These are phyloP conservation scores for Pseudomyrmex cubaensis DNA, from an alignment of 1,140 invertebrate species.

Conservation along the genomic window DNA sequence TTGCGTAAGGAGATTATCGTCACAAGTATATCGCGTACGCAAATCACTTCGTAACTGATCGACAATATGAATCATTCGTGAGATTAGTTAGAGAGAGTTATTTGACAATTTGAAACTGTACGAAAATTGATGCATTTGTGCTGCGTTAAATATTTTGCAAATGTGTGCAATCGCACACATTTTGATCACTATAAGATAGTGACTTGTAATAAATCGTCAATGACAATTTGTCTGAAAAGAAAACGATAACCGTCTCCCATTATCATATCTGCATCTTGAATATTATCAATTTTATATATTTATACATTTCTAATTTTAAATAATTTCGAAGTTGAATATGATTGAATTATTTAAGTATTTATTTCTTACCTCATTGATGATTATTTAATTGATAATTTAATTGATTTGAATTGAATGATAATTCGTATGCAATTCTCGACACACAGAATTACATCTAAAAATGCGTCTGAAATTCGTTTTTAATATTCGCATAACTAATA, in stretches of 20 bases:
- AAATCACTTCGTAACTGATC: background rate
- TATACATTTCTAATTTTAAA: no score
- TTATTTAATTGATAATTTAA: no score
- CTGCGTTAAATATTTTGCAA: background rate
- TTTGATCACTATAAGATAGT: background rate
- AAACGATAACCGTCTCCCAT: background rate
- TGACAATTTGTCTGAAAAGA: background rate
- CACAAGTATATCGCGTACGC: background rate
- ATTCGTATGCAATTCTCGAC: no score
- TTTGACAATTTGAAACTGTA: background rate
- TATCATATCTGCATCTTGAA: background rate
- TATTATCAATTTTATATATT: background rate
- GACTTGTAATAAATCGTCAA: background rate
- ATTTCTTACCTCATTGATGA: no score
- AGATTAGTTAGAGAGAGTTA: background rate
- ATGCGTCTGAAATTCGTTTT: no score
- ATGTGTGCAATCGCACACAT: background rate
- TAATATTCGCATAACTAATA: no score
- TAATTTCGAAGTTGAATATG: no score
- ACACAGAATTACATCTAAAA: no score
- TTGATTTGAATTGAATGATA: no score
- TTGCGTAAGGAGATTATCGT: slow-evolving; percentile 30
- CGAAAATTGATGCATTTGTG: background rate
- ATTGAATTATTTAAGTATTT: no score
- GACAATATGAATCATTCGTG: slow-evolving; percentile 1